These are phyloP conservation scores for Leptobrachium leishanense DNA, from an alignment of 2,113 vertebrate genomes.

Conservation along the genomic window DNA sequence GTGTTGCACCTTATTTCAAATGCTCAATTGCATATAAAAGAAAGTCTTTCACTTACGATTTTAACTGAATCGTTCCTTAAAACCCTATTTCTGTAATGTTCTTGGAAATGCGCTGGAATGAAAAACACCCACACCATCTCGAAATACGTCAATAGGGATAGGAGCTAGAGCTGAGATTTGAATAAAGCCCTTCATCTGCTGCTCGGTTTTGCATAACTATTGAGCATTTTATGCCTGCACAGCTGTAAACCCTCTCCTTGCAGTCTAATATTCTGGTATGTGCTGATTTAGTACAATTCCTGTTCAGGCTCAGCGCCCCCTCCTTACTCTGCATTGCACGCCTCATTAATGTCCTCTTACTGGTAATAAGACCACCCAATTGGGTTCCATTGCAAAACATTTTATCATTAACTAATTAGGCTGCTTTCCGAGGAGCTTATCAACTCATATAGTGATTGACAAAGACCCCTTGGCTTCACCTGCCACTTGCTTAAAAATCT, in stretches of 20 bases:
- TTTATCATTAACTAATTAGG: background rate
- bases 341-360: slow-evolving; percentile 6
- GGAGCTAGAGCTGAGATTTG: background rate
- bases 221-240: background rate
- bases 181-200: background rate
- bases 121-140: background rate
- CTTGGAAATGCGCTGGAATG: too few species aligned
- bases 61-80: too few species aligned
- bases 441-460: background rate
- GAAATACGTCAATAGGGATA: background rate
- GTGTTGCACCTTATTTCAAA: too few species aligned
- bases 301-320: background rate
- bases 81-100: too few species aligned
- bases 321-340: background rate
- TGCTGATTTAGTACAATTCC: background rate
- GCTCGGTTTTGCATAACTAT: background rate
- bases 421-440: background rate
- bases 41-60: too few species aligned
- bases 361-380: slow-evolving; percentile 12
- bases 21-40: too few species aligned
- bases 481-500: too few species aligned
- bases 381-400: background rate
- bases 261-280: background rate
- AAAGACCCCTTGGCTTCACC: background rate
- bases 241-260: background rate